phyloP scores from a whole-genome alignment of 2,888 invertebrate genomes.

The Drosophila koepferae region DNA sequence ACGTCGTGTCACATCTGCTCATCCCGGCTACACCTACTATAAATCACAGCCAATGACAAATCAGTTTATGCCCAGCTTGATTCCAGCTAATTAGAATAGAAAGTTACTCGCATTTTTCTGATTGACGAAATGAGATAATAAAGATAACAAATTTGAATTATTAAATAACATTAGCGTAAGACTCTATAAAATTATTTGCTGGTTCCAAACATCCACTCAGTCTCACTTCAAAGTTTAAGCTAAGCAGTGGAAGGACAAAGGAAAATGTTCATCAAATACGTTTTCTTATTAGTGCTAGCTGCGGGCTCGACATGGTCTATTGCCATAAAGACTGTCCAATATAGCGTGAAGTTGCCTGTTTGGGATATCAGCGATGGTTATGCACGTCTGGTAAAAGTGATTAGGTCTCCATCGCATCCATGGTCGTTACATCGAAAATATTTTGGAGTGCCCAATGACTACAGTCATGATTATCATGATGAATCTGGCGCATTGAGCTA shows the following conservation, averaged over 20 bases:
- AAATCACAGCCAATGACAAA: conserved; percentile 4
- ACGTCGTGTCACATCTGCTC: conserved; percentile 19
- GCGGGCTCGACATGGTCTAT: background rate
- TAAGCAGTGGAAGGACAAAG: background rate
- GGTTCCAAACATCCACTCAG: background rate
- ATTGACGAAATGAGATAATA: conserved; percentile 17
- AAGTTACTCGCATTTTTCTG: conserved; percentile 22
- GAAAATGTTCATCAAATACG: conserved; percentile 6
- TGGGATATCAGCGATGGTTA: conserved; percentile 12
- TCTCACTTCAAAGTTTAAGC: background rate
- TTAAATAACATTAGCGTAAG: background rate
- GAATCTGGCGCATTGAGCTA: conserved; percentile 3
- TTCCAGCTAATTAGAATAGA: conserved; percentile 14
- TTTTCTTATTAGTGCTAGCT: conserved; percentile 4
- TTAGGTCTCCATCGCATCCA: background rate
- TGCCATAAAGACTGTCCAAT: background rate
- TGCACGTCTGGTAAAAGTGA: background rate
- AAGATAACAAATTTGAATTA: conserved; percentile 3
- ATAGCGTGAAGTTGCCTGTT: conserved; percentile 3
- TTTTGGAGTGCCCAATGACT: background rate
- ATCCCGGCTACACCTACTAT: conserved; percentile 18
- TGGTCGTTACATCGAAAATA: background rate
- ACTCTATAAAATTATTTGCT: conserved; percentile 9
- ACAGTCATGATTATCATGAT: background rate
- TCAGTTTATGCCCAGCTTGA: background rate